Evolutionary conservation across 2,113 vertebrate genomes (phyloP).

Genomic region (Sterrhoptilus dennistouni): DNA sequence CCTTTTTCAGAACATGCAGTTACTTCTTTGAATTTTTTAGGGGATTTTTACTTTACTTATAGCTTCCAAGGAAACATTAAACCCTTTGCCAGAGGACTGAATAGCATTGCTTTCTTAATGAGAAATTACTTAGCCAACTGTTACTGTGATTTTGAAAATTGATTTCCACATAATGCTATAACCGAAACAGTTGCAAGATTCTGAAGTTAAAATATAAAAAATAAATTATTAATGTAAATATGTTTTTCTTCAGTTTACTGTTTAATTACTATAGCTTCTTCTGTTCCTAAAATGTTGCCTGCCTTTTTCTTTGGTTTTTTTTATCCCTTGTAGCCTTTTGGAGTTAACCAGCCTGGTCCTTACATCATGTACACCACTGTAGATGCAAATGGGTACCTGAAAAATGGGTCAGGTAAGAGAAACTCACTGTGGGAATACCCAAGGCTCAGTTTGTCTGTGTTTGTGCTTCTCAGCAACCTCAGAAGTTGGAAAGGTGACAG

Average conservation of each 20-base stretch:
- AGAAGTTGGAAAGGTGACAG: background rate
- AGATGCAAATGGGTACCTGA: conserved; percentile 92
- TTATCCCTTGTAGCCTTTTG: conserved; percentile 82
- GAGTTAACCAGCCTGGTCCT: conserved; percentile 96
- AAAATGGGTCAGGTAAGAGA: conserved; percentile 92
- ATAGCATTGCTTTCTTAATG: background rate
- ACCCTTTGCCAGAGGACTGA: background rate
- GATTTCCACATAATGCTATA: background rate
- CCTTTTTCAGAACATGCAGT: background rate
- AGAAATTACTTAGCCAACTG: background rate
- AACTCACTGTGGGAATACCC: background rate
- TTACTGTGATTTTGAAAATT: background rate
- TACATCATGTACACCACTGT: conserved; percentile 96
- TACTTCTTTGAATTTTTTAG: background rate
- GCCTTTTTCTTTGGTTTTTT: background rate
- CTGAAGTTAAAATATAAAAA: background rate
- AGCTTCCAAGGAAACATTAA: background rate
- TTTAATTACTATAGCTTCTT: background rate
- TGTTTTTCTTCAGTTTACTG: background rate
- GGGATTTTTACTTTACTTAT: background rate
- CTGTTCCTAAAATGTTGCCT: background rate
- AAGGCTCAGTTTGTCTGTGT: background rate
- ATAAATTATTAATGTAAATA: background rate
- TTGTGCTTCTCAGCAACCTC: background rate
- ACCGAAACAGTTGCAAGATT: background rate